These are phyloP conservation scores for Gallinago solitaria DNA, from an alignment of 2,797 vertebrate genomes.

Conservation along the genomic window DNA sequence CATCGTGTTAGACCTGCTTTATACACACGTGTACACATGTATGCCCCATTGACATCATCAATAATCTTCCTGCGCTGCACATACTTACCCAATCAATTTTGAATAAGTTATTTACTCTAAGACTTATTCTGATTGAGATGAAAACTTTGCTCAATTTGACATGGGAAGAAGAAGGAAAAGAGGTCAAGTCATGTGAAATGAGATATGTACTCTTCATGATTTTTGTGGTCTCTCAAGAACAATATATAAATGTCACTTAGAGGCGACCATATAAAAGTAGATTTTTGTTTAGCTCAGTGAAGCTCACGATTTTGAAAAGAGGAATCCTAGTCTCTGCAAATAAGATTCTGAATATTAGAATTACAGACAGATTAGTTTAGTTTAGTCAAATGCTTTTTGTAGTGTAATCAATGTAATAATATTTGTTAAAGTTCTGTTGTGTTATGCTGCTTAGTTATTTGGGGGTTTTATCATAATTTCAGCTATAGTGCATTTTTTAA, in stretches of 20 bases:
- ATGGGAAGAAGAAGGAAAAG: neutral
- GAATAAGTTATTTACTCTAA: neutral
- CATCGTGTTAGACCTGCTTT: neutral
- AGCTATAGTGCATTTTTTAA: constrained; percentile 23
- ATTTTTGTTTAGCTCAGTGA: neutral
- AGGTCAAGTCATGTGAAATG: neutral
- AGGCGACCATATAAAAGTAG: neutral
- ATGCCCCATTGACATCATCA: neutral
- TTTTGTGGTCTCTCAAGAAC: neutral
- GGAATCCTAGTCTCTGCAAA: neutral
- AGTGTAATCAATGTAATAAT: neutral
- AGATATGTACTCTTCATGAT: neutral
- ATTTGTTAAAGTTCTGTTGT: neutral
- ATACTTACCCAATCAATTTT: neutral
- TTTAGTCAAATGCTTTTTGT: neutral
- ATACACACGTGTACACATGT: neutral
- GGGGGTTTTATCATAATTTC: constrained; percentile 5
- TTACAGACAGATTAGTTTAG: neutral
- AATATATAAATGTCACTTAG: neutral
- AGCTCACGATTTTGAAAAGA: neutral
- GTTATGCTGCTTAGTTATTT: constrained; percentile 5
- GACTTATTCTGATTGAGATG: constrained; percentile 21
- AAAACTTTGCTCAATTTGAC: neutral
- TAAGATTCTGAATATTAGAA: neutral
- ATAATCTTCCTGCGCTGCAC: neutral